These are phyloP conservation scores for Rhadinocentrus ornatus DNA, from an alignment of 2,797 vertebrate species.

Conservation along the genomic window DNA sequence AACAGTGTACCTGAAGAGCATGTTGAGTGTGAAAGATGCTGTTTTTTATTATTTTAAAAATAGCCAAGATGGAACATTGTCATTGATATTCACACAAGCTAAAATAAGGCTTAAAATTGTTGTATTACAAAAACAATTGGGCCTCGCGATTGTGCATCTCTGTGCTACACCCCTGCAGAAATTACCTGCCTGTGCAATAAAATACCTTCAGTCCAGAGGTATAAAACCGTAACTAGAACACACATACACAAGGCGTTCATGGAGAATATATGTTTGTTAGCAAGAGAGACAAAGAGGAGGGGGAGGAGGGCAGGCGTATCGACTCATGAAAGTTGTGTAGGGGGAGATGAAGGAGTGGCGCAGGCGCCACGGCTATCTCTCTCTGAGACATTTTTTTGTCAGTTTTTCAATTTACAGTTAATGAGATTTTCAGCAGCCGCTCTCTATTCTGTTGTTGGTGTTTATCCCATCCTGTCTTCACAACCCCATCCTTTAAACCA, in stretches of 20 bases:
- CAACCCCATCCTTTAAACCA: slow-evolving; percentile 63
- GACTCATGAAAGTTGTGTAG: slow-evolving; percentile 57
- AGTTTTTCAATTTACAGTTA: slow-evolving; percentile 79
- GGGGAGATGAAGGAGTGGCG: slow-evolving; percentile 58
- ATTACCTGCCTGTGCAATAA: slow-evolving; percentile 31
- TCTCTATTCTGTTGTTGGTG: slow-evolving; percentile 67
- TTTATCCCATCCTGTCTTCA: slow-evolving; percentile 69
- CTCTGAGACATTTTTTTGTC: slow-evolving; percentile 69
- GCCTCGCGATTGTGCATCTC: too few relatives aligned
- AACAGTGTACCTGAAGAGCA: too few relatives aligned
- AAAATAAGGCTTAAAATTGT: neutral
- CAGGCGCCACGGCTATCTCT: slow-evolving; percentile 44
- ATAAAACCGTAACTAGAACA: slow-evolving; percentile 31
- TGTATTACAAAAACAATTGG: neutral
- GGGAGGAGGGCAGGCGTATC: slow-evolving; percentile 30
- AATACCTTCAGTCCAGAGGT: slow-evolving; percentile 25
- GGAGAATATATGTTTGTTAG: slow-evolving; percentile 39
- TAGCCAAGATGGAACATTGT: neutral
- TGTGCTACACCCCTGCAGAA: neutral
- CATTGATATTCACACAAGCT: neutral
- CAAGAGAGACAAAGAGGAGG: neutral
- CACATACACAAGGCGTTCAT: neutral
- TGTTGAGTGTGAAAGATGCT: too few relatives aligned
- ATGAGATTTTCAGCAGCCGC: slow-evolving; percentile 76
- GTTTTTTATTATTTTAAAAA: too few relatives aligned